These are phyloP conservation scores for Himalopsyche japonica DNA, from an alignment of 2,888 invertebrate genomes.

Conservation along the genomic window DNA sequence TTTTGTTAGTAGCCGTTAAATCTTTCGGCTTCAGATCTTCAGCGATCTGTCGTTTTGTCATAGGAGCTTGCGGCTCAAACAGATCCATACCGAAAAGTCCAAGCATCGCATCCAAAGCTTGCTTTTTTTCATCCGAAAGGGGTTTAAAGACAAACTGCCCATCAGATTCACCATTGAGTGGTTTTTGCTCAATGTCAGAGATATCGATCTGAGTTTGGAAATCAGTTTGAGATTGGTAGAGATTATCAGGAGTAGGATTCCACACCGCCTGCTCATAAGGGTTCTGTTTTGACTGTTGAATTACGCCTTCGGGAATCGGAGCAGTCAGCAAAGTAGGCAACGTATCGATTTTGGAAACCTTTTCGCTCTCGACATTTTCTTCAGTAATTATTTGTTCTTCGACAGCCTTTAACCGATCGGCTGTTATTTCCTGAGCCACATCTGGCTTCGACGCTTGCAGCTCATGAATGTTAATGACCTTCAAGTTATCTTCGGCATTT, in stretches of 20 bases:
- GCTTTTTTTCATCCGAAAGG: conserved; percentile 51
- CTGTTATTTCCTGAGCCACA: conserved; percentile 41
- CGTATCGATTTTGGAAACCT: background rate
- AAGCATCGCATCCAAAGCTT: conserved; percentile 54
- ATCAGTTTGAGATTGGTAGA: background rate
- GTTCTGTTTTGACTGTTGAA: too few relatives aligned
- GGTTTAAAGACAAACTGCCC: background rate
- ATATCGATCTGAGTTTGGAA: background rate
- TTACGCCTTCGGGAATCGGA: too few relatives aligned
- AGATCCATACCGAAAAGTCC: conserved; percentile 48
- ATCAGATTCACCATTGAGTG: too few relatives aligned
- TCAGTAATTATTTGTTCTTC: conserved; percentile 54
- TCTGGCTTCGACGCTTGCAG: conserved; percentile 37
- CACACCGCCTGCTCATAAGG: too few relatives aligned
- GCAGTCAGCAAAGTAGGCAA: background rate
- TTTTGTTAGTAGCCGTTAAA: background rate
- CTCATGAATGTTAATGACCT: conserved; percentile 48
- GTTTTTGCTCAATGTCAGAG: background rate
- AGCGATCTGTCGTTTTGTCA: background rate
- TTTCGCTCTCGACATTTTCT: conserved; percentile 42
- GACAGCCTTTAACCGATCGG: conserved; percentile 49
- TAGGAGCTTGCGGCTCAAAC: background rate
- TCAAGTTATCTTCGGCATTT: conserved; percentile 48
- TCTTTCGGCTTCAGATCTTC: background rate
- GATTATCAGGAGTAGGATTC: background rate